A percentile compares a stretch with the other conserved stretches of the same genome.
Conservation (phyloP, 53 echinoderm and acorn worm species). For the Glandiceps talaboti region DNA sequence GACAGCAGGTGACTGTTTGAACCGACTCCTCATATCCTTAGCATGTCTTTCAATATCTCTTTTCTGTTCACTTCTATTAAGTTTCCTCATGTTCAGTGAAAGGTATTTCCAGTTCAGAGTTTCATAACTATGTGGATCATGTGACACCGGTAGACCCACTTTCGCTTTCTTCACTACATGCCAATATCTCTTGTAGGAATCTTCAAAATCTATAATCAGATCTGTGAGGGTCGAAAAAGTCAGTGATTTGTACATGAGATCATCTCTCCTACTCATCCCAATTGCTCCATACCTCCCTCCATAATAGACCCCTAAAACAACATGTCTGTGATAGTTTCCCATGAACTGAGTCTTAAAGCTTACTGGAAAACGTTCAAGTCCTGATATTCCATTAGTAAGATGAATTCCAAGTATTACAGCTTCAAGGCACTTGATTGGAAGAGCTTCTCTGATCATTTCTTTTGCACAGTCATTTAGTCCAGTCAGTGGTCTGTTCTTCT, state of each 20-base stretch:
- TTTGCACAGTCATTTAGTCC: conserved; percentile 90
- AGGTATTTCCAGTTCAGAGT: conserved; percentile 83
- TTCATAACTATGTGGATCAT: conserved; percentile 98
- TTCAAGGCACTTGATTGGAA: conserved; percentile 97
- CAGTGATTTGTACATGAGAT: conserved; percentile 88
- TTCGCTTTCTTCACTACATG: conserved; percentile 79
- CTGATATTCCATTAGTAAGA: conserved; percentile 72
- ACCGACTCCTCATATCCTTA: conserved; percentile 54
- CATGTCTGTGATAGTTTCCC: conserved; percentile 72
- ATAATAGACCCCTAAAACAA: conserved; percentile 64
- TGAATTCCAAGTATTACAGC: conserved; percentile 81
- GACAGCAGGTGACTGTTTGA: background rate
- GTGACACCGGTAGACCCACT: conserved; percentile 81
- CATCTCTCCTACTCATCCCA: conserved; percentile 80
- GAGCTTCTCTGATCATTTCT: conserved; percentile 92
- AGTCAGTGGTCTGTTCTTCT: conserved; percentile 78
- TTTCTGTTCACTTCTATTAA: conserved; percentile 33
- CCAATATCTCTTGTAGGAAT: conserved; percentile 75
- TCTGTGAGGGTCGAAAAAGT: conserved; percentile 74
- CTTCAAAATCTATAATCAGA: conserved; percentile 76
- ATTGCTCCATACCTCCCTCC: conserved; percentile 68
- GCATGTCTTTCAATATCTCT: conserved; percentile 71
- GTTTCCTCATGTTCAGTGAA: conserved; percentile 52
- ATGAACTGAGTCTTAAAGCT: conserved; percentile 88
- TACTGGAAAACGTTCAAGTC: conserved; percentile 65